These are phyloP conservation scores for Hystrix brachyura DNA, from an alignment of 2,113 vertebrate genomes.

Conservation along the genomic window DNA sequence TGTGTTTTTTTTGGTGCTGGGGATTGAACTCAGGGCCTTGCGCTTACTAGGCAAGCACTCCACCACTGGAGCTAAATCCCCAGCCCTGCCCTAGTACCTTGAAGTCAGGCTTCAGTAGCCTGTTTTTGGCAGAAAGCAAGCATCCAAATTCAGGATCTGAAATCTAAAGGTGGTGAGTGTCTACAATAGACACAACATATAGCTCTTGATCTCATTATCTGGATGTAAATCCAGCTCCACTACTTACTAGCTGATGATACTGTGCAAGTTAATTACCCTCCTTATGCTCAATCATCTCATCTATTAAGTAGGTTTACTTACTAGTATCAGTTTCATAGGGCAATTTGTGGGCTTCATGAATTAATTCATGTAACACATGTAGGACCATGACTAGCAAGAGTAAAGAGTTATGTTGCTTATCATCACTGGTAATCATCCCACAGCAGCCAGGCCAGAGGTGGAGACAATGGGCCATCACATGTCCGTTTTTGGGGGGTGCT, in stretches of 20 bases:
- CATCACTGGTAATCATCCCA: neutral
- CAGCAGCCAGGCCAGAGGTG: neutral
- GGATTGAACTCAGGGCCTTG: too few relatives aligned
- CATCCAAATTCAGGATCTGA: neutral
- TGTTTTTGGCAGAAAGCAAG: neutral
- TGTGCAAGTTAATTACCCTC: slow-evolving; percentile 40
- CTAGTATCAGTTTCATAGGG: slow-evolving; percentile 17
- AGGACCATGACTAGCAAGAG: neutral
- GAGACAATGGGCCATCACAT: neutral
- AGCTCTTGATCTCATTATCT: neutral
- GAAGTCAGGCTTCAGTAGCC: neutral
- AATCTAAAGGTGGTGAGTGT: accelerated
- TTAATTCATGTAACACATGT: neutral
- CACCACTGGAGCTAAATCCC: too few relatives aligned
- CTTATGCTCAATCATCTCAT: neutral
- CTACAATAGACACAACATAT: neutral
- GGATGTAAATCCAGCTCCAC: neutral
- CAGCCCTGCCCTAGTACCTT: neutral
- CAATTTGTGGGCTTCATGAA: slow-evolving; percentile 48
- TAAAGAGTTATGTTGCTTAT: neutral
- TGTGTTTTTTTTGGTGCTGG: too few relatives aligned
- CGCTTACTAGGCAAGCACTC: too few relatives aligned
- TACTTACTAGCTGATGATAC: neutral
- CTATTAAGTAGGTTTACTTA: neutral
- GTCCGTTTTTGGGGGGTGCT: neutral